phyloP scores from a whole-genome alignment of 2,888 invertebrate genomes.

The Allolobophora icterica region DNA sequence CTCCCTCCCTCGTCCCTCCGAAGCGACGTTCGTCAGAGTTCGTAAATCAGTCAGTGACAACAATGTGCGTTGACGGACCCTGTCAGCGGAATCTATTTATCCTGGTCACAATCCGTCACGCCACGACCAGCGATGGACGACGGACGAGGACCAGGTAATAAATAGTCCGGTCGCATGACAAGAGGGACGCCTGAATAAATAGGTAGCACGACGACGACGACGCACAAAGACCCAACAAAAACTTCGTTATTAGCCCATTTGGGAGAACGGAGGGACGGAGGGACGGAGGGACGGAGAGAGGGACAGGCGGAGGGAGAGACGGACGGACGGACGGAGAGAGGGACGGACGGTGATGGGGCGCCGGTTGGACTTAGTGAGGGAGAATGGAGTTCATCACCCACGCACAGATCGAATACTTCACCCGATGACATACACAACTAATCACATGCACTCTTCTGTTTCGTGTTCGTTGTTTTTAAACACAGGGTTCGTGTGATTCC shows the following conservation, averaged over 20 bases:
- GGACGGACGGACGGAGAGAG: too few species aligned
- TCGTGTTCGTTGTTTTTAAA: neutral
- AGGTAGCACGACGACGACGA: neutral
- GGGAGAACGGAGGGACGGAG: neutral
- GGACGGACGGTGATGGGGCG: too few species aligned
- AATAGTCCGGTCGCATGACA: neutral
- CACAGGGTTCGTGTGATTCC: too few species aligned
- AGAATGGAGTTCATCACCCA: neutral
- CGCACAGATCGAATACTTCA: neutral
- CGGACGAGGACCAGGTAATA: neutral
- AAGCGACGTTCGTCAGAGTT: neutral
- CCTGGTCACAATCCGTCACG: constrained; percentile 2
- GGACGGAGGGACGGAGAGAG: neutral
- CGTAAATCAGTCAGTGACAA: neutral
- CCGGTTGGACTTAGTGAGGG: neutral
- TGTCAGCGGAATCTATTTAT: constrained; percentile 17
- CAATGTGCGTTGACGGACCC: neutral
- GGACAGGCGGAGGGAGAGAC: neutral
- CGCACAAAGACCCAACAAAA: neutral
- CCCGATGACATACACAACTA: neutral
- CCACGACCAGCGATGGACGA: neutral
- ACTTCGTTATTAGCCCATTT: neutral
- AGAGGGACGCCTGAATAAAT: neutral
- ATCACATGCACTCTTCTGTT: neutral
- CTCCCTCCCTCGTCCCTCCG: neutral